phyloP scores from a whole-genome alignment of 2,113 vertebrate species.

The Anguilla rostrata region DNA sequence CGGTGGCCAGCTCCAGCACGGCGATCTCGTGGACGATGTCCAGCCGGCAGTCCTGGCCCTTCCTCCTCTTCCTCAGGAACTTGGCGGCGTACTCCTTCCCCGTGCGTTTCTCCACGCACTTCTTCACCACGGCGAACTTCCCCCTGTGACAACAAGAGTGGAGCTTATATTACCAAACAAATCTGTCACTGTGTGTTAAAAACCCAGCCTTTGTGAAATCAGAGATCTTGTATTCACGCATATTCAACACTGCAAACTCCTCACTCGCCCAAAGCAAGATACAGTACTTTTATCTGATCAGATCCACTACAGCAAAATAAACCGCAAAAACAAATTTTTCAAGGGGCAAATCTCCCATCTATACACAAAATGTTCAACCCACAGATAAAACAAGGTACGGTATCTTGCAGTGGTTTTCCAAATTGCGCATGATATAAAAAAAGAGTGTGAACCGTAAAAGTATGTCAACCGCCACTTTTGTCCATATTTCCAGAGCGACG shows the following conservation, averaged over 20 bases:
- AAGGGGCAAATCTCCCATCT: no score
- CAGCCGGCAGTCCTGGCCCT: conserved; percentile 69
- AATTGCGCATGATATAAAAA: background rate
- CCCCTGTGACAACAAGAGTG: conserved; percentile 52
- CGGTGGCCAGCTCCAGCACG: conserved; percentile 65
- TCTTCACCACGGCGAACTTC: conserved; percentile 74
- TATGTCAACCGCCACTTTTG: background rate
- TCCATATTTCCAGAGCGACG: background rate
- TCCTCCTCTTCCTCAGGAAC: conserved; percentile 74
- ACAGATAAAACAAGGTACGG: background rate
- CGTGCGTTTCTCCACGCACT: conserved; percentile 67
- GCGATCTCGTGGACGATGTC: conserved; percentile 74
- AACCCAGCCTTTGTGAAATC: background rate
- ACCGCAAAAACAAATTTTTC: no score
- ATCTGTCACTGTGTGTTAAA: background rate
- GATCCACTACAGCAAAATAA: no score
- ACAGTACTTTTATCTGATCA: no score
- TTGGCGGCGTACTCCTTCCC: conserved; percentile 71
- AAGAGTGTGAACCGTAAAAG: background rate
- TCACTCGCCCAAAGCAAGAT: no score
- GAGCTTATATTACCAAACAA: background rate
- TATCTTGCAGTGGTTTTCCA: background rate
- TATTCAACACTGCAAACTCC: no score
- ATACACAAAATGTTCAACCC: background rate
- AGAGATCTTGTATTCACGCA: no score